Evolutionary conservation across 2,113 vertebrate species (phyloP).

Genomic region (Ranitomeya imitator): DNA sequence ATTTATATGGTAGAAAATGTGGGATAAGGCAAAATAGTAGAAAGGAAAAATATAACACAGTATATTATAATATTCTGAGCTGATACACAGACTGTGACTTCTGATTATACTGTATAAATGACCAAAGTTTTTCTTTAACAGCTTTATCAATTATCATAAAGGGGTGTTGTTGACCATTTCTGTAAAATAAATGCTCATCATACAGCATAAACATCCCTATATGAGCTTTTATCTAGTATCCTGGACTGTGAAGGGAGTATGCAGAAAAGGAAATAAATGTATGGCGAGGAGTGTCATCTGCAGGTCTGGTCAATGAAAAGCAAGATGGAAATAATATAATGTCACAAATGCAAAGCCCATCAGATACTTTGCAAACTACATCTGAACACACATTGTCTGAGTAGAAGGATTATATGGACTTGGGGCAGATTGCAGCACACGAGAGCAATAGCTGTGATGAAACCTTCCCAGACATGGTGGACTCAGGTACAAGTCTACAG

Average conservation of each 20-base stretch:
- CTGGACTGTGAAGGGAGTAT: neutral
- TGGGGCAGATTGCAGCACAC: neutral
- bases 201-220: neutral
- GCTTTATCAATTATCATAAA: no score
- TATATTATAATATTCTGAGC: no score
- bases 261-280: neutral
- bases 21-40: no score
- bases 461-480: conserved; percentile 4
- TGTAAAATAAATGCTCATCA: neutral
- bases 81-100: no score
- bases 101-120: no score
- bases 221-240: neutral
- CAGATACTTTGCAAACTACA: neutral
- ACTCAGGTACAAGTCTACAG: neutral
- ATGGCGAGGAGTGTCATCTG: neutral
- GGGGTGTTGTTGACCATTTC: no score
- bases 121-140: no score
- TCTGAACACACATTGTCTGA: neutral
- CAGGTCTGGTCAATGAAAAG: neutral
- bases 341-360: neutral
- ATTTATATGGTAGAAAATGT: no score
- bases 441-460: neutral
- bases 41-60: no score
- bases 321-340: neutral
- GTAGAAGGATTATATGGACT: neutral